Base-by-base conservation (phyloP, 1,140 invertebrate genomes). In the Heliothis subflexa region DNA sequence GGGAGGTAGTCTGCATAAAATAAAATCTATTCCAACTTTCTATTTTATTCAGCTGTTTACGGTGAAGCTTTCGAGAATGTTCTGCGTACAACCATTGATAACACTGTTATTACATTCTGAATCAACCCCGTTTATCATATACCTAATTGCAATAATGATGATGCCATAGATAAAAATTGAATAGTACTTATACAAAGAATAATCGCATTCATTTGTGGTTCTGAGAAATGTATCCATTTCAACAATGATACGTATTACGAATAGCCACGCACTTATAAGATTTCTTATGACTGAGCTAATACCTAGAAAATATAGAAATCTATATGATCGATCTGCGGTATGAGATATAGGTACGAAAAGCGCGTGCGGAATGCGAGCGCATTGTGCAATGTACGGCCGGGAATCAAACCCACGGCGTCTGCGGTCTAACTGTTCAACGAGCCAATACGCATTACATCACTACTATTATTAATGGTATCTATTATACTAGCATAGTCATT, bases 301-400 rank as follows among this genome's bases (percentile, higher is more conserved):
- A 28, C 40, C 18, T 61, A 49, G 66, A 81, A 73, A 76, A 72
- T 73, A 78, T 66, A 61, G 54, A 78, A 84, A 79, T 68, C 75
- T n/a, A 73, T 78, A 54, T 74, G 18, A 59, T 52, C 54, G 47
- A 78, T 78, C 75, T 73, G 78, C 78, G 61, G 78, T 47, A 78
- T 74, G 72, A 75, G 70, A 72, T 70, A 79, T 68, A 40, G 33
- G 33, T 40, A 74, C 66, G 78, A 33, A 71, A 25, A 72, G 70
- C 45, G 62, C 59, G 74, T 66, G 47, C 54, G 70, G 81, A 76
- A 83, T 83, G 80, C 50, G 81, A 59, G 78, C 66, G 74, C 79
- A 79, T 85, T 88, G 85, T 87, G 86, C 83, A 88, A 57, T 88
- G 83, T 87, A 85, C 81, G 87, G 40, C 45, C 68, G 78, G 81